These are phyloP conservation scores for Blastobasis lacticolella DNA, from an alignment of 2,888 invertebrate genomes.

Conservation along the genomic window DNA sequence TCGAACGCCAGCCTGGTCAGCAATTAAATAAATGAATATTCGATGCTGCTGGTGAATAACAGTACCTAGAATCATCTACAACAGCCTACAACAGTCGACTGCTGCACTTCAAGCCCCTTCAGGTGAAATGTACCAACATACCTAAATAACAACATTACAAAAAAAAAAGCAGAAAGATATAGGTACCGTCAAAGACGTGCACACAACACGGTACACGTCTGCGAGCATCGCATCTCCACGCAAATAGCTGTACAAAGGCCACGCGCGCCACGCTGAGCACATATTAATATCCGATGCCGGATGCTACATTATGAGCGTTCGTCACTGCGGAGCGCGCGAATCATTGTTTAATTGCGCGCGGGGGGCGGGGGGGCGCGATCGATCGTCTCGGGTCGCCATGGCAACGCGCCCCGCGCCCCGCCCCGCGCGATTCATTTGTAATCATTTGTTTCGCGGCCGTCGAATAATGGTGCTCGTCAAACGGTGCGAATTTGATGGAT, in stretches of 20 bases:
- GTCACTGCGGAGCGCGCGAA: conserved; percentile 59
- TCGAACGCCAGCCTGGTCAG: conserved; percentile 35
- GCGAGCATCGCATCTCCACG: too few relatives aligned
- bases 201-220: too few relatives aligned
- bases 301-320: conserved; percentile 36
- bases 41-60: not conserved
- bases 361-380: conserved; percentile 45
- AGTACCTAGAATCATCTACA: not conserved
- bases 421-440: conserved; percentile 64
- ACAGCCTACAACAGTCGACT: not conserved
- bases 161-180: too few relatives aligned
- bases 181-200: too few relatives aligned
- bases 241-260: too few relatives aligned
- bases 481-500: conserved; percentile 63
- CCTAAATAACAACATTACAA: too few relatives aligned
- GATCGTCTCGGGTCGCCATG: conserved; percentile 67
- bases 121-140: too few relatives aligned
- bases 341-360: conserved; percentile 67
- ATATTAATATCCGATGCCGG: conserved; percentile 18
- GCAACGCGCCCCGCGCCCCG: conserved; percentile 36
- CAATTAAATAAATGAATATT: conserved; percentile 36
- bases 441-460: conserved; percentile 70
- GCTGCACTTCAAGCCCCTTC: too few relatives aligned
- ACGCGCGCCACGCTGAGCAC: conserved; percentile 9
- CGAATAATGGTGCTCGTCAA: conserved; percentile 63